Base-by-base conservation (phyloP, 1,140 invertebrate species). In the Diorhabda carinulata region DNA sequence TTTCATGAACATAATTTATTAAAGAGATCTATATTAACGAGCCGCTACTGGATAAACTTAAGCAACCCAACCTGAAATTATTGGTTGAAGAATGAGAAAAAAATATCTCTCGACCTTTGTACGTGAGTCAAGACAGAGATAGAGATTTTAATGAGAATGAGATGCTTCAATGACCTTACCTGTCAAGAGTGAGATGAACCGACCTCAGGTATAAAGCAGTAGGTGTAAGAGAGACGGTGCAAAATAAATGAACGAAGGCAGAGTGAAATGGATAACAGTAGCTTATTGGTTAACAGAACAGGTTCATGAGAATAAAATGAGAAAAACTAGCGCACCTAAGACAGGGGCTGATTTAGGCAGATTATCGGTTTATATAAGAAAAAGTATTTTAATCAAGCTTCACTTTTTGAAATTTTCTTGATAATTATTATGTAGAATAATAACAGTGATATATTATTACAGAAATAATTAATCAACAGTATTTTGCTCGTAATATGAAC, bases 211-310 rank as follows among this genome's bases (percentile, higher is more conserved):
- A 56, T 65, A n/a, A 57, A 65, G 64, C 52, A 52, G n/a, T n/a
- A 52, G 40, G 52, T 65, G 64, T 43, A 65, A 65, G 64, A 57
- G 42, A 57, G 64, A 65, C 64, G 43, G 52, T 42, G 42, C 6
- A 56, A 41, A 8, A 25, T 47, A n/a, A 65, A 65, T 57, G 64
- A 65, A 65, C 57, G 52, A 56, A 41, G 64, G 47, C 43, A 25
- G 42, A 65, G 52, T 56, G 56, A 43, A 65, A 65, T 65, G 64
- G 41, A 65, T 65, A 65, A 65, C 64, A 65, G 64, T 65, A 65
- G 64, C 64, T 65, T 65, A 65, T 65, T 65, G 64, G 64, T 65
- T 45, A 57, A 65, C 64, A 65, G 56, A 65, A 65, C 64, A 57
- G 52, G 64, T 65, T 65, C 64, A 65, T 47, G 52, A 47, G 64